Conservation (phyloP, 2,113 vertebrate genomes). For the Corythornis cristatus region DNA sequence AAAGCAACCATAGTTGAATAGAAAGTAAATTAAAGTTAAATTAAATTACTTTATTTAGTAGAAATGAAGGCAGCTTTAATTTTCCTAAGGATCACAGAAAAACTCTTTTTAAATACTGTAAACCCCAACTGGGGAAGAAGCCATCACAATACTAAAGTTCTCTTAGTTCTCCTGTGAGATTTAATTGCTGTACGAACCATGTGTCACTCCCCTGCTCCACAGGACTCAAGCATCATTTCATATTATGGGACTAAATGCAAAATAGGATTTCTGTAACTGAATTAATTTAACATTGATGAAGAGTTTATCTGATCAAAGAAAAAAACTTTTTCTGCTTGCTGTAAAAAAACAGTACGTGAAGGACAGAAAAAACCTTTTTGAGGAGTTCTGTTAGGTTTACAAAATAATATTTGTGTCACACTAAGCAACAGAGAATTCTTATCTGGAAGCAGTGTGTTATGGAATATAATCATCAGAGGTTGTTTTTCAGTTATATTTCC, state of each 20-base stretch:
- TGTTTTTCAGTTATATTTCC: not conserved
- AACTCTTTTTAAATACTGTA: not conserved
- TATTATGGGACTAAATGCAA: not conserved
- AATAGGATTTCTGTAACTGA: not conserved
- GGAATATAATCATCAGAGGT: not conserved
- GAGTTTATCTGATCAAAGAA: not conserved
- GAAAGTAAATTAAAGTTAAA: not conserved
- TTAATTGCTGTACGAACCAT: not conserved
- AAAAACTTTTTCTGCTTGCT: not conserved
- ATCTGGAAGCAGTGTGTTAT: not conserved
- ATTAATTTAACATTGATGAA: not conserved
- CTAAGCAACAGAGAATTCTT: not conserved
- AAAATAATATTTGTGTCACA: not conserved
- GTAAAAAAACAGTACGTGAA: not conserved
- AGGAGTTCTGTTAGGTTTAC: not conserved
- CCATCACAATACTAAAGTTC: not conserved
- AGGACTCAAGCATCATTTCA: not conserved
- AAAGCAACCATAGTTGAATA: not conserved
- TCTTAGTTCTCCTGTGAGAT: not conserved
- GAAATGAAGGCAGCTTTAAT: too few relatives aligned
- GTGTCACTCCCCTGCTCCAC: not conserved
- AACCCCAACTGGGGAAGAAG: not conserved
- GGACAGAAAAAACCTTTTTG: not conserved
- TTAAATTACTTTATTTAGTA: not conserved
- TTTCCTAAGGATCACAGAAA: too few relatives aligned